Evolutionary conservation across 2,888 invertebrate species (phyloP).

Genomic region (Scaptomyza tumidula): DNA sequence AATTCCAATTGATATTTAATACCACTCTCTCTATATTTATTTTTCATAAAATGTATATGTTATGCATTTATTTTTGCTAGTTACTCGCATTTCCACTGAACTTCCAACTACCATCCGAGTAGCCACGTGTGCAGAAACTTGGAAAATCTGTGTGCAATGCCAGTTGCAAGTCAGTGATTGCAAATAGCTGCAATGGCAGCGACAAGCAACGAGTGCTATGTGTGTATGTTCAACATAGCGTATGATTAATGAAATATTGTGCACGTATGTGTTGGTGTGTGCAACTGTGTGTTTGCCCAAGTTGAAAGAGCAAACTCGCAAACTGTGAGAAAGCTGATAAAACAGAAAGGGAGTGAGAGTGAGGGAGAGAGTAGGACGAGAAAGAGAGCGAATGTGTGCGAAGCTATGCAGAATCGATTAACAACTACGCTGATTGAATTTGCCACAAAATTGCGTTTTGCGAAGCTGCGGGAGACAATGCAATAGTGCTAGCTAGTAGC

Average conservation of each 20-base stretch:
- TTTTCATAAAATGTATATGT: neutral
- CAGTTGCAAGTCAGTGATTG: conserved; percentile 62
- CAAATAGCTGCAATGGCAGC: conserved; percentile 24
- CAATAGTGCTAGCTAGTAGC: conserved; percentile 6
- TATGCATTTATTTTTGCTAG: neutral
- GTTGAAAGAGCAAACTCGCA: conserved; percentile 23
- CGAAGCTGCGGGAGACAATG: conserved; percentile 28
- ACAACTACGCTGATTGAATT: conserved; percentile 71
- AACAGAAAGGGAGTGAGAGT: neutral
- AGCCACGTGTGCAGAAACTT: conserved; percentile 61
- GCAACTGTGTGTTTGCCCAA: conserved; percentile 11
- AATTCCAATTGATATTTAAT: conserved; percentile 30
- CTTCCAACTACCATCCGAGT: conserved; percentile 14
- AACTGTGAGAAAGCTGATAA: conserved; percentile 44
- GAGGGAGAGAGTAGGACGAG: neutral
- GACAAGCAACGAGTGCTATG: conserved; percentile 38
- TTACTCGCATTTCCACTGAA: neutral
- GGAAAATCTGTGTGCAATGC: conserved; percentile 72
- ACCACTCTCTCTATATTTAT: conserved; percentile 9
- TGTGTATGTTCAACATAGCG: conserved; percentile 68
- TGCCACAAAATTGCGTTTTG: conserved; percentile 59
- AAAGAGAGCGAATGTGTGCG: neutral
- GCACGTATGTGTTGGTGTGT: conserved; percentile 16
- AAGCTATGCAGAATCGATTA: conserved; percentile 64
- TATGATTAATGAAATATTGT: conserved; percentile 71